Evolutionary conservation across 1,140 invertebrate species (phyloP), one percentile per base, ranked within the genome.

Genomic region (Pseudoatta argentina): DNA sequence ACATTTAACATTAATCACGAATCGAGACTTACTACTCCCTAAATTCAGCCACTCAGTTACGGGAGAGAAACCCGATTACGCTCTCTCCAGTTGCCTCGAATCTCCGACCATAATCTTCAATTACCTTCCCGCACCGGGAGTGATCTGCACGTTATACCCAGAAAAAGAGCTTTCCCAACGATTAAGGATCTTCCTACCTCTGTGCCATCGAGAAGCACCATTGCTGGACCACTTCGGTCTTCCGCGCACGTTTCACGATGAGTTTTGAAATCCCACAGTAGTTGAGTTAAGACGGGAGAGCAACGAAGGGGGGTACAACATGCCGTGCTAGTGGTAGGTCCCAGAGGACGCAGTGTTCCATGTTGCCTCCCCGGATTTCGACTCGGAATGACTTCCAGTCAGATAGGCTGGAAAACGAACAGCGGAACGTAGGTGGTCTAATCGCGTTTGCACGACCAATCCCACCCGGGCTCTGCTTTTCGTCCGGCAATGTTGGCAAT

Each of bases 371-470:
- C 12, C 21, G 12, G n/a, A 78, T 72, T 79, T 24, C 73, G 27
- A 63, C 75, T 48, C 16, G 76, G 85, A 88, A 88, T 86, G 75
- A 75, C 87, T 86, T 87, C 82, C 59, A 61, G 21, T 64, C 39
- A 57, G 86, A 64, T 76, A 85, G 82, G 57, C 72, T 27, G 71
- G 51, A 21, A n/a, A 57, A 21, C 53, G 53, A 72, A 61, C 39
- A 66, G 12, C 18, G 12, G 18, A 2, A 55, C 59, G 10, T 76
- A 39, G 81, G 44, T 39, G 51, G 44, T 21, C 69, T 88, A 89
- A 89, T 89, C 88, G 82, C 75, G 82, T 89, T 89, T 79, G 66
- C 61, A 57, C 75, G 61, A 27, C 55, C 82, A 79, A 89, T 89
- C 82, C 76, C 10, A 44, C 39, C 61, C 24, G 3, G 6, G 24